Base-by-base conservation (phyloP, 2,888 invertebrate genomes). In the Melinaea menophilus region DNA sequence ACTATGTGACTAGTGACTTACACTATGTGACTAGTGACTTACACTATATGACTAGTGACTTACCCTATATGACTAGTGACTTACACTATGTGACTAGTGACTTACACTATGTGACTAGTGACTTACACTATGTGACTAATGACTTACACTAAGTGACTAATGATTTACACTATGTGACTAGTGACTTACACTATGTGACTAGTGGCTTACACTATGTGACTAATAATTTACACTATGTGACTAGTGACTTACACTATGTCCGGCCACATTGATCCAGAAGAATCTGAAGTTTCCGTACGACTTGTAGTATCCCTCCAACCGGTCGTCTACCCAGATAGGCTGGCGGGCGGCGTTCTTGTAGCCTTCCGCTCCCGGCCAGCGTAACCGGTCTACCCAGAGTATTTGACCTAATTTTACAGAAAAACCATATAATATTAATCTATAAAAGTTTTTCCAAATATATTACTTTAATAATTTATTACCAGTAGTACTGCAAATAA, bases 401-500 rank as follows among this genome's bases (percentile, higher is more conserved):
- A 94, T 91, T 62, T 95, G 95, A 22, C 95, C 95, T 95, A 74
- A 31, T 51, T 37, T 5, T 5, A 37, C 37, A 5, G 37, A 37
- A 37, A 37, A 2, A 37, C 7, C 2, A 4, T 37, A 37, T 37
- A 2, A 41, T 9, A 41, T 41, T 9, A 41, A 41, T 3, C 41
- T 41, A 9, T 41, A 2, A 9, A 41, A 41, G 9, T 9, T 9
- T 3, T 41, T 7, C 41, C 11, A 57, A 41, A 62, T 22, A 61
- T 54, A 63, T 48, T 47, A 22, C 51, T 13, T 31, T 47, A 56
- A 58, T 48, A 54, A n/a, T 63, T 7, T 56, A 77, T 87, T 91
- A 93, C 96, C 97, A 70, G 95, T 93, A 13, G 96, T 96, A 73
- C 95, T 94, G 67, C 96, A 96, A 75, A 97, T 96, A 22, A 97